A percentile compares a stretch with the other conserved stretches of the same genome.
Evolutionary conservation across 2,888 invertebrate species (phyloP).

Genomic region (Gastrophysa polygoni): DNA sequence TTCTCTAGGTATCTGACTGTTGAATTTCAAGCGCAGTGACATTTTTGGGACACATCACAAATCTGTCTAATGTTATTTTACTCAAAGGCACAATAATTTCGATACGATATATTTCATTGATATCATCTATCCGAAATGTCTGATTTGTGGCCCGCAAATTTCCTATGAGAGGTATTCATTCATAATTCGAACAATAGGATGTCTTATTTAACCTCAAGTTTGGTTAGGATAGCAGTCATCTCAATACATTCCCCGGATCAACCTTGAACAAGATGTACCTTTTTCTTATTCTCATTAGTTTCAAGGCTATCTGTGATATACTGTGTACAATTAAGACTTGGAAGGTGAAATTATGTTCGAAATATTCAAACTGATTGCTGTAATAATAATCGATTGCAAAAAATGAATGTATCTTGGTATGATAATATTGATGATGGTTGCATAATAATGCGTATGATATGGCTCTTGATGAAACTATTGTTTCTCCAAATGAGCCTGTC

Average conservation of each 20-base stretch:
- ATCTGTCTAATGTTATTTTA: too few species aligned
- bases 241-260: background rate
- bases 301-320: background rate
- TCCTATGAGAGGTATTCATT: too few species aligned
- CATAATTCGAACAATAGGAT: background rate
- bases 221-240: background rate
- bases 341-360: constrained; percentile 1
- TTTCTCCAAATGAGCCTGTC: background rate
- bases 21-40: too few species aligned
- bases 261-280: background rate
- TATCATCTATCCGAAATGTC: too few species aligned
- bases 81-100: too few species aligned
- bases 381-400: background rate
- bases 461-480: background rate
- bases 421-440: background rate
- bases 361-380: background rate
- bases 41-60: too few species aligned
- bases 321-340: constrained; percentile 1
- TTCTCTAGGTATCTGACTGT: too few species aligned
- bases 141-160: too few species aligned
- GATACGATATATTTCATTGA: too few species aligned
- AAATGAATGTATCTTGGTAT: background rate
- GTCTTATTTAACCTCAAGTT: background rate
- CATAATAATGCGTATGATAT: background rate
- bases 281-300: constrained; percentile 1